phyloP scores from a whole-genome alignment of 1,140 invertebrate genomes.

The Drosophila nigrodunni region DNA sequence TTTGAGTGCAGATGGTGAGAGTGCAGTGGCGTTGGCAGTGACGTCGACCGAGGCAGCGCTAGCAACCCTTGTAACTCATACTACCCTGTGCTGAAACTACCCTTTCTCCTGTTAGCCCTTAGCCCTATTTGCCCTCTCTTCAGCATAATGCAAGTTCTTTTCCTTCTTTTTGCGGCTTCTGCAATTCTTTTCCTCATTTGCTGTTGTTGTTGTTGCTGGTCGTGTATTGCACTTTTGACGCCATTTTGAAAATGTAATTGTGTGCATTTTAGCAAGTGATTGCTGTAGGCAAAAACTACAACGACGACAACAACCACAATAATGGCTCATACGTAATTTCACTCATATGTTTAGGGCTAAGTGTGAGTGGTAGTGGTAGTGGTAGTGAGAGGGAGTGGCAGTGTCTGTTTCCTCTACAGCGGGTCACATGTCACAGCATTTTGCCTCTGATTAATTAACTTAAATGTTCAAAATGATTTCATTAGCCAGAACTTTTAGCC shows the following conservation, averaged over 20 bases:
- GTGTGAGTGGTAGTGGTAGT: background rate
- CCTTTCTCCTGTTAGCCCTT: background rate
- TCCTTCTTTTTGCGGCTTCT: constrained; percentile 49
- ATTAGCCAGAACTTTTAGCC: constrained; percentile 18
- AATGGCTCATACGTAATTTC: constrained; percentile 7
- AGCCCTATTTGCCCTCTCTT: too few relatives aligned
- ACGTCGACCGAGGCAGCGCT: constrained; percentile 14
- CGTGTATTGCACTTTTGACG: constrained; percentile 64
- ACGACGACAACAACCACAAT: constrained; percentile 3
- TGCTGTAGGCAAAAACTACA: constrained; percentile 29
- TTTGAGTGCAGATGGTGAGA: constrained; percentile 32
- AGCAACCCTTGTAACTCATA: constrained; percentile 38
- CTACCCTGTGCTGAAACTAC: constrained; percentile 5
- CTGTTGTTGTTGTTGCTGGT: constrained; percentile 1
- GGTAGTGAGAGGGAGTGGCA: background rate
- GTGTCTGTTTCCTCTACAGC: background rate
- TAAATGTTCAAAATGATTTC: constrained; percentile 21
- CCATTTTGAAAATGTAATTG: constrained; percentile 77
- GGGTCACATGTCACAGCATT: constrained; percentile 7
- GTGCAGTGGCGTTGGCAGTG: constrained; percentile 28
- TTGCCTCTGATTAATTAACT: constrained; percentile 46
- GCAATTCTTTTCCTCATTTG: constrained; percentile 7
- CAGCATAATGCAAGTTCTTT: too few relatives aligned
- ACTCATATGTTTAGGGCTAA: background rate
- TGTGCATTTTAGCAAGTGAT: constrained; percentile 60